Conservation (phyloP, 2,113 vertebrate genomes). For the Gopherus flavomarginatus region DNA sequence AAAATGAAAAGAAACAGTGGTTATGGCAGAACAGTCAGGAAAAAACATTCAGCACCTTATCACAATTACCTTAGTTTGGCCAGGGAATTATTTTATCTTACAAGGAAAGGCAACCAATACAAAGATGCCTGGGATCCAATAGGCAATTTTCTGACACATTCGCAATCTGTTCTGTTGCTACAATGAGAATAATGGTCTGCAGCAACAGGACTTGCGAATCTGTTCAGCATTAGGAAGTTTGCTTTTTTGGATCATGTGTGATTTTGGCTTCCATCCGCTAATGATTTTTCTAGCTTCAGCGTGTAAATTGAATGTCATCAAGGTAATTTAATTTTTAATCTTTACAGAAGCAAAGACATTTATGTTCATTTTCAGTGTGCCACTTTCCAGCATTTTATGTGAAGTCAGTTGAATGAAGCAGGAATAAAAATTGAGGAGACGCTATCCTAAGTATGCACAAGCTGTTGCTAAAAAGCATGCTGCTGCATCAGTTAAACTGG, state of each 20-base stretch:
- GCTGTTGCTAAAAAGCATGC: background rate
- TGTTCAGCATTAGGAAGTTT: background rate
- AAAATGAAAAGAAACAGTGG: background rate
- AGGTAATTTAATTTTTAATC: slow-evolving; percentile 36
- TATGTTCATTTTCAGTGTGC: slow-evolving; percentile 3
- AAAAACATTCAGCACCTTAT: background rate
- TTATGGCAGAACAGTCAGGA: background rate
- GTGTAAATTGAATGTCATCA: background rate
- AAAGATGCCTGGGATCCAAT: background rate
- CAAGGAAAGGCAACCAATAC: background rate
- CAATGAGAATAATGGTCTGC: background rate
- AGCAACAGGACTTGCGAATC: background rate
- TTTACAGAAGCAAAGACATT: slow-evolving; percentile 21
- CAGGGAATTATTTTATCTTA: background rate
- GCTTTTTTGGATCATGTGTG: background rate
- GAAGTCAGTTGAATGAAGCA: slow-evolving; percentile 34
- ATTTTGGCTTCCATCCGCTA: background rate
- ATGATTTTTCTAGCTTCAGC: background rate
- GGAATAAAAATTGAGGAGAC: slow-evolving; percentile 18
- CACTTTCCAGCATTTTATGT: background rate
- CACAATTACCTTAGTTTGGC: background rate
- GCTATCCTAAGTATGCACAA: background rate
- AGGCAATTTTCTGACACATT: background rate
- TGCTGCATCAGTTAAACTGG: background rate
- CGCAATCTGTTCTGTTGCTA: background rate